A percentile compares a stretch with the other conserved stretches of the same genome.
These are phyloP conservation scores for Umimayanthus kanabou DNA, from an alignment of 92 coral and sea anemone species.

Conservation along the genomic window DNA sequence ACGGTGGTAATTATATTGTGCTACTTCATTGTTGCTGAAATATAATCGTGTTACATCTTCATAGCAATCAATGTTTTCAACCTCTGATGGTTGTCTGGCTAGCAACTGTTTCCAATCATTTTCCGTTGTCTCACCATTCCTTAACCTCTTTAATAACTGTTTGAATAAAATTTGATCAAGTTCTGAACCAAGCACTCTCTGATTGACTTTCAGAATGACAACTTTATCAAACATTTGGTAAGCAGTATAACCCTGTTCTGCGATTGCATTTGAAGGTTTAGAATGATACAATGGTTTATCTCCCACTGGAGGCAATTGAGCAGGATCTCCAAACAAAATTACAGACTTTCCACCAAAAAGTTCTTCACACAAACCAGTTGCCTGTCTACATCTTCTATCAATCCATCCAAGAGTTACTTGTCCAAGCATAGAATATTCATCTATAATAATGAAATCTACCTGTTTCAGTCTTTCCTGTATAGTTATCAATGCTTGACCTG, in stretches of 20 bases:
- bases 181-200: constrained; percentile 15
- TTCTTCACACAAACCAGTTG: constrained; percentile 50
- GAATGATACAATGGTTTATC: constrained; percentile 69
- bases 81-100: constrained; percentile 25
- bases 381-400: constrained; percentile 66
- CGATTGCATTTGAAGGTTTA: constrained; percentile 49
- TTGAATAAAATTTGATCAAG: constrained; percentile 17
- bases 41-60: constrained; percentile 20
- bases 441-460: constrained; percentile 52
- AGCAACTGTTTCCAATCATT: constrained; percentile 20
- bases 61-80: constrained; percentile 14
- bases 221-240: constrained; percentile 64
- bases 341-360: constrained; percentile 72
- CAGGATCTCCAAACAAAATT: constrained; percentile 67
- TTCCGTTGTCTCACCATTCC: constrained; percentile 16
- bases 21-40: constrained; percentile 24
- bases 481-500: constrained; percentile 50
- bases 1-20: constrained; percentile 10
- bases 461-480: constrained; percentile 49
- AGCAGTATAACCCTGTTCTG: constrained; percentile 55
- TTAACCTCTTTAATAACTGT: background rate
- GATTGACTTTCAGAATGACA: constrained; percentile 51
- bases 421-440: constrained; percentile 76
- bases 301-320: constrained; percentile 69
- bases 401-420: constrained; percentile 70